Percentiles rank a stretch among this genome's conserved stretches.
phyloP scores from a whole-genome alignment of 2,888 invertebrate genomes.

The Drosophila longiperda region DNA sequence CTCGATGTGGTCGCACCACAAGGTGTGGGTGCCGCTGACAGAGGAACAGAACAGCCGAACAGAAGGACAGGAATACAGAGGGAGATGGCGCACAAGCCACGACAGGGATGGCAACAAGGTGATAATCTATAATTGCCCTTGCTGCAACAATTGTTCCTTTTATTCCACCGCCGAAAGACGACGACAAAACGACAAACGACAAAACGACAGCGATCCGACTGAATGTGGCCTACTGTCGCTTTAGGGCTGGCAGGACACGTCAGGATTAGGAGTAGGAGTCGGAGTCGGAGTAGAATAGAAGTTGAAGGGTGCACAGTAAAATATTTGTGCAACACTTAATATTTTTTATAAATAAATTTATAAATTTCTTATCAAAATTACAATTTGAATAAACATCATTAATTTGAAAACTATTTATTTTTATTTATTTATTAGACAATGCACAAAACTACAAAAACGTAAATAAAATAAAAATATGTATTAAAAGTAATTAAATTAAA shows the following conservation, averaged over 20 bases:
- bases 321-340: neutral
- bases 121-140: slow-evolving; percentile 80
- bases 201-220: slow-evolving; percentile 13
- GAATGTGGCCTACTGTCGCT: slow-evolving; percentile 65
- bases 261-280: neutral
- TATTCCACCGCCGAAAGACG: slow-evolving; percentile 66
- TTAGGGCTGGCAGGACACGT: slow-evolving; percentile 32
- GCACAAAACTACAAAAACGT: too few species aligned
- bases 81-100: slow-evolving; percentile 4
- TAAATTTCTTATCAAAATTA: neutral
- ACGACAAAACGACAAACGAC: slow-evolving; percentile 2
- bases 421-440: too few species aligned
- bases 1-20: slow-evolving; percentile 12
- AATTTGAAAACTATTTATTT: too few species aligned
- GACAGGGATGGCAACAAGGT: slow-evolving; percentile 48
- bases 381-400: neutral
- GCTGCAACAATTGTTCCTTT: slow-evolving; percentile 76
- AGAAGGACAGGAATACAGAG: neutral
- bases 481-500: too few species aligned
- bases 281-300: neutral
- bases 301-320: neutral
- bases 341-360: too few species aligned
- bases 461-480: too few species aligned
- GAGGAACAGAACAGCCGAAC: neutral
- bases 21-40: slow-evolving; percentile 41